Conservation (phyloP, 2,888 invertebrate species). For the Rhopalosiphum nymphaeae region DNA sequence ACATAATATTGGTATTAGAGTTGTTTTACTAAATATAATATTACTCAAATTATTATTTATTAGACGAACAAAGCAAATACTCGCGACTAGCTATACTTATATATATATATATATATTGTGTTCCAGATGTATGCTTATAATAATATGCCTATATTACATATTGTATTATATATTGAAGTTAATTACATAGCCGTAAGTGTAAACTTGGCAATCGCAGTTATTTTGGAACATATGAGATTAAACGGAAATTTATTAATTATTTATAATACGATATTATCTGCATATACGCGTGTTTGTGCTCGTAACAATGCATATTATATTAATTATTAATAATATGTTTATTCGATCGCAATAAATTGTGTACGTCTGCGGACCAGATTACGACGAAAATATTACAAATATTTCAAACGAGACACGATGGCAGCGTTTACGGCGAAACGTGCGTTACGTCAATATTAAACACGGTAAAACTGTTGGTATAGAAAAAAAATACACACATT, state of each 20-base stretch:
- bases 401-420: not conserved
- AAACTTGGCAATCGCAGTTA: not conserved
- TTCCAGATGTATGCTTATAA: not conserved
- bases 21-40: not conserved
- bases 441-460: not conserved
- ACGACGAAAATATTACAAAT: not conserved
- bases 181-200: not conserved
- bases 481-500: not conserved
- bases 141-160: not conserved
- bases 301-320: not conserved
- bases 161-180: not conserved
- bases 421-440: not conserved
- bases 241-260: slow-evolving; percentile 22
- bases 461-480: not conserved
- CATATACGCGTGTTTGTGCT: not conserved
- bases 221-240: slow-evolving; percentile 22
- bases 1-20: not conserved
- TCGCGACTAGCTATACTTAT: not conserved
- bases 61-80: not conserved
- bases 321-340: not conserved
- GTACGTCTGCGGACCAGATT: not conserved
- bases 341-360: not conserved
- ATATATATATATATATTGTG: not conserved
- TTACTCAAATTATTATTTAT: not conserved
- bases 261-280: not conserved